Evolutionary conservation across 1,140 invertebrate species (phyloP), one percentile per base, ranked within the genome.

Genomic region (Myzus persicae): DNA sequence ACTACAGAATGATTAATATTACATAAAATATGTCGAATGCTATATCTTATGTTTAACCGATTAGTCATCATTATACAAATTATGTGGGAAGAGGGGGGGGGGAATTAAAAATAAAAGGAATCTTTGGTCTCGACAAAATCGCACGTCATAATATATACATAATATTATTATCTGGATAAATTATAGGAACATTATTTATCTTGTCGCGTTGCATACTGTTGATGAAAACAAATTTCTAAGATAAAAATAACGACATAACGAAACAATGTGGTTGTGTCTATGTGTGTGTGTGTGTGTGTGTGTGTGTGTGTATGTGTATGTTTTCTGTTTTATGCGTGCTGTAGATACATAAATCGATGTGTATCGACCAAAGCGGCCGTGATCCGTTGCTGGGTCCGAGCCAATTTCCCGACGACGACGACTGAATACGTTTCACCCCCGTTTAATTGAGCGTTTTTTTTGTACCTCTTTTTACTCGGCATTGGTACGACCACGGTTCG

Each of bases 361-460:
- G 40, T 26, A 40, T 44, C 84, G 84, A 44, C 84, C 40, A 84
- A 26, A 84, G 84, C 40, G 24, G n/a, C 84, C 26, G 40, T 44
- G 84, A 85, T 85, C 84, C 40, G 84, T 26, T n/a, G 42, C 31
- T 85, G 84, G 84, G 26, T 46, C 42, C 38, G 38, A 42, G 84
- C 84, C 84, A 85, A 44, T 46, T 85, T 85, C 40, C 84, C 84
- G 84, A 85, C 81, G 38, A 82, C 81, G 20, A 84, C 82, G 42
- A 40, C 84, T 76, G 40, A 44, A 85, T 31, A n/a, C 84, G 84
- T 85, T 85, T 85, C 84, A 44, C 26, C 84, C 82, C 40, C 84
- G 31, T 85, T 85, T 85, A 44, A 85, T 44, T 85, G 84, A 44
- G 82, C 82, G 38, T 84, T 76, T 42, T 84, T 84, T 84, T 42